Evolutionary conservation across 2,797 vertebrate genomes (phyloP).

Genomic region (Mareca penelope): DNA sequence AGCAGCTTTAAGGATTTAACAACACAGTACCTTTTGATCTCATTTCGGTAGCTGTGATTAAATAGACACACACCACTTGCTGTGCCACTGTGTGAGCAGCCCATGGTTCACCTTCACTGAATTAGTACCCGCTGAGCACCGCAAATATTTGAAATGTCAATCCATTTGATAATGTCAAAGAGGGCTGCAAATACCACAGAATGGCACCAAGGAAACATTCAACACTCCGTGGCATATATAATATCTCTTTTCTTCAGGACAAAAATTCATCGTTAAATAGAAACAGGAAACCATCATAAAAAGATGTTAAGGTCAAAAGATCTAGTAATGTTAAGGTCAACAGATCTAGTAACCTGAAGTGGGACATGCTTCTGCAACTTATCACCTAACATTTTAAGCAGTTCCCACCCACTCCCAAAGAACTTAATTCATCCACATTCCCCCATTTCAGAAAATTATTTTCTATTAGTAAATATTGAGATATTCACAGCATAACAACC

Average conservation of each 20-base stretch:
- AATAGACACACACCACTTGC: slow-evolving; percentile 86
- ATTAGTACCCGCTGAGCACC: slow-evolving; percentile 86
- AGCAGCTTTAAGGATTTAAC: slow-evolving; percentile 79
- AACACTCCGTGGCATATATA: slow-evolving; percentile 73
- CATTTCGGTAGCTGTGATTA: slow-evolving; percentile 83
- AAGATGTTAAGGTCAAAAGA: slow-evolving; percentile 59
- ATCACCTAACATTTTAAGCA: slow-evolving; percentile 33
- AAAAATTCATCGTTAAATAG: slow-evolving; percentile 66
- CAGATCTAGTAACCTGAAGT: slow-evolving; percentile 68
- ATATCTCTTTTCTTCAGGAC: slow-evolving; percentile 70
- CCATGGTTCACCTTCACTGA: slow-evolving; percentile 82
- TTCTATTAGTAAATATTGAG: slow-evolving; percentile 19
- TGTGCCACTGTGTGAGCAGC: slow-evolving; percentile 74
- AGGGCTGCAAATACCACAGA: slow-evolving; percentile 83
- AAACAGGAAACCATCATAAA: slow-evolving; percentile 44
- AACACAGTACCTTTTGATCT: slow-evolving; percentile 82
- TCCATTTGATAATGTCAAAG: slow-evolving; percentile 91
- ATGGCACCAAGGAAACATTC: slow-evolving; percentile 78
- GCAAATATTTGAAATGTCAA: slow-evolving; percentile 95
- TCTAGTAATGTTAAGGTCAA: slow-evolving; percentile 41
- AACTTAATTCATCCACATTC: background rate
- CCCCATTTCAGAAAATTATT: slow-evolving; percentile 28
- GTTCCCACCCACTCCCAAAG: background rate
- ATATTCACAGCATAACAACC: background rate
- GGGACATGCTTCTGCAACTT: background rate